These are phyloP conservation scores for Heliocidaris erythrogramma DNA, from an alignment of 35 echinoderm and acorn worm genomes.

Conservation along the genomic window DNA sequence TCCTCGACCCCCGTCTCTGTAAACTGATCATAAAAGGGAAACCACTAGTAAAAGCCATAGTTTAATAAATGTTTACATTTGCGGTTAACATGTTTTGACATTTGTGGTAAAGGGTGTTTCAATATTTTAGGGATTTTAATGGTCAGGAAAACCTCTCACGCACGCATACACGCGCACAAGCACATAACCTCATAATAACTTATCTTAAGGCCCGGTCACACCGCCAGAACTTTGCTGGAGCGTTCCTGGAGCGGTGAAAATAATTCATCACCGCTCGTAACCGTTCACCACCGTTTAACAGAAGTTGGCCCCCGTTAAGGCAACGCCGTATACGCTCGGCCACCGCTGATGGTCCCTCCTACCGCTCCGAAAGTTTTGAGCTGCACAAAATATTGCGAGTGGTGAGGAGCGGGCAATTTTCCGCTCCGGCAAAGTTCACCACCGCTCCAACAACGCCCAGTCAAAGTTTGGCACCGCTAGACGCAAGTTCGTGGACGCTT, in stretches of 20 bases:
- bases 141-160: too few relatives aligned
- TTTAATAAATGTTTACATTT: too few relatives aligned
- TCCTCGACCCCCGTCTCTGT: too few relatives aligned
- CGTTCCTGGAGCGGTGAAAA: background rate
- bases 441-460: constrained; percentile 31
- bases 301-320: constrained; percentile 32
- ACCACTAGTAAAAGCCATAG: too few relatives aligned
- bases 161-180: too few relatives aligned
- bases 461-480: constrained; percentile 36
- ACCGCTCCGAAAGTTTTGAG: constrained; percentile 28
- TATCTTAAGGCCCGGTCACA: background rate
- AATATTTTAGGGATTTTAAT: too few relatives aligned
- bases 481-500: constrained; percentile 34
- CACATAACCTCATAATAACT: too few relatives aligned
- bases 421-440: constrained; percentile 34
- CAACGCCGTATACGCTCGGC: constrained; percentile 35
- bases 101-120: too few relatives aligned
- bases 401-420: constrained; percentile 35
- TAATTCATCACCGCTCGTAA: background rate
- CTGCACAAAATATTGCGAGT: constrained; percentile 33
- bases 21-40: too few relatives aligned
- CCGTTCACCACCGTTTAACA: constrained; percentile 43
- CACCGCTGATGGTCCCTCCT: constrained; percentile 20
- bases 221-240: background rate
- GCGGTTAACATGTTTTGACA: too few relatives aligned